A percentile compares a stretch with the other conserved stretches of the same genome.
Evolutionary conservation across 2,797 vertebrate genomes (phyloP).

Genomic region (Hoplostethus mediterraneus): DNA sequence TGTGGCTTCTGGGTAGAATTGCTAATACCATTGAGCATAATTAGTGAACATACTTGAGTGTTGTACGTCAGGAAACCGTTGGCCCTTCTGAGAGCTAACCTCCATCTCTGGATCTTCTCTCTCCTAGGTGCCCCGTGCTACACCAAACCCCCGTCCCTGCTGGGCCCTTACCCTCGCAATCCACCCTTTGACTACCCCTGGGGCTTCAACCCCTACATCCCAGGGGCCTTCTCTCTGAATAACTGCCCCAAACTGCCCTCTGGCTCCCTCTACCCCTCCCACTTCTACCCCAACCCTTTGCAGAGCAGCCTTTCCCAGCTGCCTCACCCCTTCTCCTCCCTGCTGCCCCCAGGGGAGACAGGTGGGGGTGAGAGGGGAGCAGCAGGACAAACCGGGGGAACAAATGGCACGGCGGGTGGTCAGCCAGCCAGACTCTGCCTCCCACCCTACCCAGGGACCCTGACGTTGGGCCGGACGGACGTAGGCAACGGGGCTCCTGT

Average conservation of each 20-base stretch:
- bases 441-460: slow-evolving; percentile 80
- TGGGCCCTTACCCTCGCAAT: slow-evolving; percentile 90
- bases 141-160: slow-evolving; percentile 91
- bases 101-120: slow-evolving; percentile 63
- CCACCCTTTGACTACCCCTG: slow-evolving; percentile 93
- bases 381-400: slow-evolving; percentile 74
- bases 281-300: slow-evolving; percentile 92
- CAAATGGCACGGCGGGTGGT: slow-evolving; percentile 79
- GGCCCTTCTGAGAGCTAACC: slow-evolving; percentile 71
- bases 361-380: slow-evolving; percentile 79
- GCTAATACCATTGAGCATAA: slow-evolving; percentile 77
- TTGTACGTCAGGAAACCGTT: slow-evolving; percentile 80
- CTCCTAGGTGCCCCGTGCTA: slow-evolving; percentile 89
- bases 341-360: slow-evolving; percentile 82
- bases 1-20: slow-evolving; percentile 80
- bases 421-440: slow-evolving; percentile 80
- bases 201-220: slow-evolving; percentile 93
- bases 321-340: slow-evolving; percentile 86
- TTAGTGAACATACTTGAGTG: slow-evolving; percentile 80
- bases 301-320: slow-evolving; percentile 88
- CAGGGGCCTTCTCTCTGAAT: slow-evolving; percentile 91
- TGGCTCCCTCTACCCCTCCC: slow-evolving; percentile 91
- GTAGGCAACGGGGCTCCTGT: slow-evolving; percentile 53
- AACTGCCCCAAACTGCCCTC: slow-evolving; percentile 92
- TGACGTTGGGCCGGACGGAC: slow-evolving; percentile 81